Evolutionary conservation across 2,797 vertebrate genomes (phyloP), one percentile per base, ranked within the genome.

Genomic region (Danio tinwini): DNA sequence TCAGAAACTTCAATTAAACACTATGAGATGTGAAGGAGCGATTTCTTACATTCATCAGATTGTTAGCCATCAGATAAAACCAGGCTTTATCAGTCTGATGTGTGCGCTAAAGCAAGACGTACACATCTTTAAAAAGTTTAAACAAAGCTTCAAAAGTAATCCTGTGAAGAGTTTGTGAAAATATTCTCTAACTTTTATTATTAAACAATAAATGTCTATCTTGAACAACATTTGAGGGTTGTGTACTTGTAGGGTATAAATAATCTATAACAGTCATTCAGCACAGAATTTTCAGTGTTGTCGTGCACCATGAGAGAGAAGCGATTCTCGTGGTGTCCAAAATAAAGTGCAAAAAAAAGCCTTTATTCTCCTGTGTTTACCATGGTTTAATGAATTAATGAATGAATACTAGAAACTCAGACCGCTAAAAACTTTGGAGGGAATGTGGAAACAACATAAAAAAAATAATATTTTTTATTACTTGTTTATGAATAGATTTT

Each of bases 31-130:
- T 81, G 39, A 71, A 53, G 62, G 76, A 67, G 10, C 10, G 71
- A 76, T 74, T 74, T 56, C 49, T 78, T 45, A 53, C 73, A 52
- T 85, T 67, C 42, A 50, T 80, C 42, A 10, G 58, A 70, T 74
- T 80, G 65, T 40, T 63, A 68, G 45, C 71, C 53, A 44, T 47
- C 74, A 45, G 63, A 83, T 63, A 63, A 3, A 64, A 73, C 37
- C 59, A 64, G n/a, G 40, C 55, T 53, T 74, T 55, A 80, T 85
- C 21, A 53, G 59, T 58, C 75, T 47, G 49, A 68, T 59, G 65
- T 12, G 17, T 16, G 61, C 49, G 58, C 42, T n/a, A 72, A 64
- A 62, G 59, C 40, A 37, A 56, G 12, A 7, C 8, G 77, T 13
- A 56, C 14, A 76, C 45, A 9, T 16, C 37, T 63, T 65, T 62